Base-by-base conservation (phyloP, 1,140 invertebrate genomes). In the Aporrectodea caliginosa region DNA sequence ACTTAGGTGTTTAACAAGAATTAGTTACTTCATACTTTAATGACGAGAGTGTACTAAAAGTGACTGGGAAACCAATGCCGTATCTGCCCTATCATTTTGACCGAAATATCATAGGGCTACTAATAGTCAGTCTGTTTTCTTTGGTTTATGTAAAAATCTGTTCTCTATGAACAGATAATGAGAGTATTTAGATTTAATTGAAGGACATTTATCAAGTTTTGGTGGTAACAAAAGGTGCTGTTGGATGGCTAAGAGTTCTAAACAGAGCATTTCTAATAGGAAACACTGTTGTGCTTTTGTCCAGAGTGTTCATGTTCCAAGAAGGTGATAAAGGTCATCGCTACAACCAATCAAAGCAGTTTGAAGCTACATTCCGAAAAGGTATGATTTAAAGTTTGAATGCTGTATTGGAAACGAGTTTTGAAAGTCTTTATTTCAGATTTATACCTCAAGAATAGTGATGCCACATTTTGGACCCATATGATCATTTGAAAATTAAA, bases 221-320 rank as follows among this genome's bases (percentile, higher is more conserved):
- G 14, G 58, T 14, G 14, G 58, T 68, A 27, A 16, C 14, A 16
- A 34, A 32, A n/a, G 30, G n/a, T n/a, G n/a, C n/a, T n/a, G n/a
- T n/a, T n/a, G n/a, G n/a, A n/a, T n/a, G n/a, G n/a, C n/a, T n/a
- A n/a, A n/a, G n/a, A n/a, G n/a, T n/a, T n/a, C n/a, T n/a, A n/a
- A n/a, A n/a, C n/a, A n/a, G n/a, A n/a, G n/a, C n/a, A n/a, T n/a
- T n/a, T n/a, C n/a, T n/a, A n/a, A n/a, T 2, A 74, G 34, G 30
- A 14, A 6, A 14, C 80, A 30, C 22, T 30, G 27, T 79, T 33
- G 16, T 30, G 74, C 35, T 71, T 73, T 79, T 43, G 82, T 83
- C 12, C 82, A 87, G 87, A 80, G 85, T 87, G 14, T 88, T 88
- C 83, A 78, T 83, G 0, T 97, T 95, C 87, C 93, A 96, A 88